Evolutionary conservation across 2,797 vertebrate genomes (phyloP).

Genomic region (Falco columbarius): DNA sequence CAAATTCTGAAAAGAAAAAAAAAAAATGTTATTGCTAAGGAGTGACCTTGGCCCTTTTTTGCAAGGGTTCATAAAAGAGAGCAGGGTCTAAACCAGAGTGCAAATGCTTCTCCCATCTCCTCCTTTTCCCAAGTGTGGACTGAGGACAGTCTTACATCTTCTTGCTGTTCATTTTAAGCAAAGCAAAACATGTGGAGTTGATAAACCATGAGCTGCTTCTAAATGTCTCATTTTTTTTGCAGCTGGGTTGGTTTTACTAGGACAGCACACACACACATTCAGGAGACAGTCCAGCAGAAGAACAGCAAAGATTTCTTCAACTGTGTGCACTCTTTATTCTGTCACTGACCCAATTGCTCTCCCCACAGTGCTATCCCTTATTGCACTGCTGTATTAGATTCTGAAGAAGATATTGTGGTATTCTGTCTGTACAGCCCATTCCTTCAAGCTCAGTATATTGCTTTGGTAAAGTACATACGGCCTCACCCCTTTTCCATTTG

Average conservation of each 20-base stretch:
- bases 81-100: background rate
- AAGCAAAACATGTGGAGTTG: background rate
- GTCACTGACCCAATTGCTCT: background rate
- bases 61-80: background rate
- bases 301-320: background rate
- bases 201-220: background rate
- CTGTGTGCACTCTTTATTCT: background rate
- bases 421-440: background rate
- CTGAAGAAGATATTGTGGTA: background rate
- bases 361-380: background rate
- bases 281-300: background rate
- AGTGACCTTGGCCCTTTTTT: background rate
- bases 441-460: background rate
- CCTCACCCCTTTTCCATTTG: background rate
- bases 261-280: background rate
- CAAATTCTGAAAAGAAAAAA: background rate
- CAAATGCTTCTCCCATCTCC: background rate
- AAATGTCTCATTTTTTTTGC: background rate
- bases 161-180: background rate
- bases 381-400: background rate
- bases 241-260: background rate
- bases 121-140: background rate
- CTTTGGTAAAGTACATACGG: constrained; percentile 5
- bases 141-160: background rate
- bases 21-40: background rate